These are phyloP conservation scores for Pteronura brasiliensis DNA, from an alignment of 2,113 vertebrate genomes.

Conservation along the genomic window DNA sequence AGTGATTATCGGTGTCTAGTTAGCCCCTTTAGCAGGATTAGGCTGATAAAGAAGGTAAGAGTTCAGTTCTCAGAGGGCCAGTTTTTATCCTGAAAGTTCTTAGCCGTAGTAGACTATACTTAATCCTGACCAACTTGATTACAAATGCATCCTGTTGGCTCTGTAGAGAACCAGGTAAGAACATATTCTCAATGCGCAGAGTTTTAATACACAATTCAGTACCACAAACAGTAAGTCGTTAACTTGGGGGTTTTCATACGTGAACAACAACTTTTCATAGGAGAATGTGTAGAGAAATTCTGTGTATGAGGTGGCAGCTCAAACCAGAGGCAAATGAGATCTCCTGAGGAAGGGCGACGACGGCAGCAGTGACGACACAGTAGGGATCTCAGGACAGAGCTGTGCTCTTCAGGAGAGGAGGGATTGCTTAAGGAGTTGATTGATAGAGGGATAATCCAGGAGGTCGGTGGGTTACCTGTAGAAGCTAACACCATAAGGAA, in stretches of 20 bases:
- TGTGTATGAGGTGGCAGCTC: not conserved
- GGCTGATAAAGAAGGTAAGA: constrained; percentile 19
- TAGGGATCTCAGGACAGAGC: not conserved
- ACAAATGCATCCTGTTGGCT: not conserved
- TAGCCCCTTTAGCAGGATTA: not conserved
- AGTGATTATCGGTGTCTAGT: not conserved
- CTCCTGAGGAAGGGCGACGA: not conserved
- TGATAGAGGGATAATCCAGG: not conserved
- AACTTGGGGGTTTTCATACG: not conserved
- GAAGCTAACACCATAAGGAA: not conserved
- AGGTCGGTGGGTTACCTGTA: not conserved
- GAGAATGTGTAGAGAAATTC: not conserved
- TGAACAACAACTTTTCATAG: constrained; percentile 12
- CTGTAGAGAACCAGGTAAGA: not conserved
- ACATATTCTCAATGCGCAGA: not conserved
- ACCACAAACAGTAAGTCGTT: not conserved
- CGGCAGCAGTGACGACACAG: not conserved
- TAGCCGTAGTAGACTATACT: not conserved
- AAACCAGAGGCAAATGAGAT: not conserved
- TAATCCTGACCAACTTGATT: not conserved
- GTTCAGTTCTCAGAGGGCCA: not conserved
- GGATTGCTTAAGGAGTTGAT: not conserved
- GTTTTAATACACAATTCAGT: not conserved
- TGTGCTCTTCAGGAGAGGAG: not conserved
- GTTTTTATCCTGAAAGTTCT: constrained; percentile 32